Percentiles rank a stretch among this genome's conserved stretches.
Conservation (phyloP, 2,888 invertebrate genomes). For the Brenthis daphne region DNA sequence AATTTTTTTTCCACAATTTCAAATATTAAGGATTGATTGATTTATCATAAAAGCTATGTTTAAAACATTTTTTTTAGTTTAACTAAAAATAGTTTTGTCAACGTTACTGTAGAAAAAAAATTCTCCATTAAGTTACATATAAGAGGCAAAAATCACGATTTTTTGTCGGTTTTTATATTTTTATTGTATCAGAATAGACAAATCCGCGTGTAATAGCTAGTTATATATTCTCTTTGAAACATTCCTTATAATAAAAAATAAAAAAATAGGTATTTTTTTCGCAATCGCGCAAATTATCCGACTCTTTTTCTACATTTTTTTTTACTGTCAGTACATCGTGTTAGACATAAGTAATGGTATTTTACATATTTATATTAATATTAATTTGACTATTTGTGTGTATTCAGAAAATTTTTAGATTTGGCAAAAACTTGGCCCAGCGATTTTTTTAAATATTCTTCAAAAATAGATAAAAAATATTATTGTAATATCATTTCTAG, state of each 20-base stretch:
- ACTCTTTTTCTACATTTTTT: conserved; percentile 3
- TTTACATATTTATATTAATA: conserved; percentile 11
- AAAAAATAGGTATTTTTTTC: background rate
- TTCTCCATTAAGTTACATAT: too few relatives aligned
- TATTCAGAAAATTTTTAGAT: background rate
- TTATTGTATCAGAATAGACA: background rate
- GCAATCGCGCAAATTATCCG: conserved; percentile 7
- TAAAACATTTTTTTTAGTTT: too few relatives aligned
- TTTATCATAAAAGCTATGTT: too few relatives aligned
- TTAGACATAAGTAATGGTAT: conserved; percentile 1
- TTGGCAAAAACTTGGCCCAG: background rate
- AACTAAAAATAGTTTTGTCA: too few relatives aligned
- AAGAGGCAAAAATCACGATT: too few relatives aligned
- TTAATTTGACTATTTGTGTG: conserved; percentile 14
- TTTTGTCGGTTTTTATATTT: too few relatives aligned
- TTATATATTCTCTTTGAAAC: background rate
- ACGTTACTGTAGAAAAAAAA: too few relatives aligned
- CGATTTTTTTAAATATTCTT: background rate
- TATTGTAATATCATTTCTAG: background rate
- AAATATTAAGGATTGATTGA: too few relatives aligned
- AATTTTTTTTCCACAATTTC: too few relatives aligned
- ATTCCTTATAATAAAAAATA: conserved; percentile 5
- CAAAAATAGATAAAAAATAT: background rate
- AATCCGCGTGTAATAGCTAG: conserved; percentile 1
- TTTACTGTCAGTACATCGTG: conserved; percentile 8